Evolutionary conservation across 2,113 vertebrate genomes (phyloP).

Genomic region (Sorex araneus): DNA sequence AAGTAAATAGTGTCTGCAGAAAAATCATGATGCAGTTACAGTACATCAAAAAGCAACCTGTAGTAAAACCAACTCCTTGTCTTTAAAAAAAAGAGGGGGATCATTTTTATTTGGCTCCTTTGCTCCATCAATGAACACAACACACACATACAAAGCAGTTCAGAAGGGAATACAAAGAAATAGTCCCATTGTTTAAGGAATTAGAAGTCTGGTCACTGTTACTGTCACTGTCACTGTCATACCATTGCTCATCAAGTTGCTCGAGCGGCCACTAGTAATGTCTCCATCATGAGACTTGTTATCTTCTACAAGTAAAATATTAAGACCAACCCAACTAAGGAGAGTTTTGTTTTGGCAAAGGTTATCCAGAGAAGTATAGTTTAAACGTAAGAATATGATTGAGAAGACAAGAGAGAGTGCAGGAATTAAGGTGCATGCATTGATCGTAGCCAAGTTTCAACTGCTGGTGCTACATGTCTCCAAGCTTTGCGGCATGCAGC

Average conservation of each 20-base stretch:
- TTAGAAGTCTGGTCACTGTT: constrained; percentile 38
- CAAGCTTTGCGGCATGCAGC: too few relatives aligned
- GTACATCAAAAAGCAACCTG: not conserved
- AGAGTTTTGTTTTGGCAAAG: constrained; percentile 45
- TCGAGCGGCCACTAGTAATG: too few relatives aligned
- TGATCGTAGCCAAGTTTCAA: too few relatives aligned
- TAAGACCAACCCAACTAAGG: not conserved
- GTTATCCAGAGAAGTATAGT: constrained; percentile 13
- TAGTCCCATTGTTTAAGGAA: not conserved
- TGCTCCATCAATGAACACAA: not conserved
- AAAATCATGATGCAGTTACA: not conserved
- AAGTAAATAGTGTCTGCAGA: not conserved
- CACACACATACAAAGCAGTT: not conserved
- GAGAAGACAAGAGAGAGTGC: too few relatives aligned
- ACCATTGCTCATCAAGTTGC: too few relatives aligned
- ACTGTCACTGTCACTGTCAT: too few relatives aligned
- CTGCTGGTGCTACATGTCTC: too few relatives aligned
- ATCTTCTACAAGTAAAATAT: constrained; percentile 26
- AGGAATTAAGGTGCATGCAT: too few relatives aligned
- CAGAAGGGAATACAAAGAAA: constrained; percentile 30
- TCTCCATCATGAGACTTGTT: too few relatives aligned
- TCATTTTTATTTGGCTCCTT: constrained; percentile 25
- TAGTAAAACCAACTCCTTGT: too few relatives aligned
- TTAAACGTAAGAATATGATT: constrained; percentile 50
- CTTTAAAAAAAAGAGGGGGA: too few relatives aligned